These are phyloP conservation scores for Galleria mellonella DNA, from an alignment of 1,140 invertebrate species.

Conservation along the genomic window DNA sequence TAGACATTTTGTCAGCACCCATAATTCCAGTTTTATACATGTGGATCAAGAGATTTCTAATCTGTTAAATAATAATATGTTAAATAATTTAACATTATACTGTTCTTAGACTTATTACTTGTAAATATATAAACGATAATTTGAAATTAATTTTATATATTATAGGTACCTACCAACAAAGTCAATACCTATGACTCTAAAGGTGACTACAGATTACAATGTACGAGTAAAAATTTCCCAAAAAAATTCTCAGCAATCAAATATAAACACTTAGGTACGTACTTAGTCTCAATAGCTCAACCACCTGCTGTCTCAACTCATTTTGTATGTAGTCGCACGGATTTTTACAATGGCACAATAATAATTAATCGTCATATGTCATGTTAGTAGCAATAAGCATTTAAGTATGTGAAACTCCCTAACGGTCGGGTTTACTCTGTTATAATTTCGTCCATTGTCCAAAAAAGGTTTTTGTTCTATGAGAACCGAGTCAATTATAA, in stretches of 20 bases:
- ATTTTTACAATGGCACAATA: constrained; percentile 49
- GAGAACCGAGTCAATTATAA: constrained; percentile 70
- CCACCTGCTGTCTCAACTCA: constrained; percentile 9
- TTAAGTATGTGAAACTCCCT: constrained; percentile 67
- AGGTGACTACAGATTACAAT: neutral
- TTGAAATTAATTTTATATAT: too few species aligned
- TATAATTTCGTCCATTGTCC: constrained; percentile 71
- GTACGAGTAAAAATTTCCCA: constrained; percentile 5
- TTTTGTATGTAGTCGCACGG: constrained; percentile 17
- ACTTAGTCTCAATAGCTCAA: constrained; percentile 5
- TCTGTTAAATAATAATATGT: too few species aligned
- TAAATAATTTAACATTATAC: too few species aligned
- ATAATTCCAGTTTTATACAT: too few species aligned
- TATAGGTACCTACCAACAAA: too few species aligned
- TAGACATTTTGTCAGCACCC: too few species aligned
- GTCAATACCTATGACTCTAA: too few species aligned
- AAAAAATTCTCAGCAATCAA: constrained; percentile 13
- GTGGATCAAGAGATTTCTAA: too few species aligned
- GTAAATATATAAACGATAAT: too few species aligned
- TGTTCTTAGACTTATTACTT: too few species aligned
- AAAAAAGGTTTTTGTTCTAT: constrained; percentile 63
- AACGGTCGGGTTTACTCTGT: constrained; percentile 49
- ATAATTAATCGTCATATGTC: constrained; percentile 69
- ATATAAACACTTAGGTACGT: neutral
- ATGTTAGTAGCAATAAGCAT: constrained; percentile 61